phyloP scores from a whole-genome alignment of 2,113 vertebrate species.

The Oncorhynchus kisutch region DNA sequence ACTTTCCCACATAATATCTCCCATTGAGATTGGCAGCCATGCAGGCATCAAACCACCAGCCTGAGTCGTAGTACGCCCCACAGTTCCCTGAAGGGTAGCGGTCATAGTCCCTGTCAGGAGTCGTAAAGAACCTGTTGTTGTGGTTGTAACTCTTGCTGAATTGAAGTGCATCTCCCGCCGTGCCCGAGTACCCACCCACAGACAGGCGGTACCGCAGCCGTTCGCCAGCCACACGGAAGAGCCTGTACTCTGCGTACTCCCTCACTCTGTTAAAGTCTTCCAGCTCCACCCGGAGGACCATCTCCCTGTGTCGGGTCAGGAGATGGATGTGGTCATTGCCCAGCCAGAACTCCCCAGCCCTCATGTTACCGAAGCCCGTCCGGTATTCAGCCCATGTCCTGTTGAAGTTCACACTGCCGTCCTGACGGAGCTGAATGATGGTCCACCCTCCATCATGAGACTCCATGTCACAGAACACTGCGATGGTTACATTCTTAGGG shows the following conservation, averaged over 20 bases:
- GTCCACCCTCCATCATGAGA: constrained; percentile 91
- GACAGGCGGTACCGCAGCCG: constrained; percentile 86
- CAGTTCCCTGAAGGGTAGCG: constrained; percentile 90
- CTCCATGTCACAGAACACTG: constrained; percentile 93
- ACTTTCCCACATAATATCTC: constrained; percentile 90
- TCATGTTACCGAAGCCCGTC: constrained; percentile 87
- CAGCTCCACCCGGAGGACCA: constrained; percentile 88
- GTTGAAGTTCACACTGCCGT: constrained; percentile 91
- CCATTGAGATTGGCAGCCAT: constrained; percentile 97
- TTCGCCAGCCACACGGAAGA: constrained; percentile 91
- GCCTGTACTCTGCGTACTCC: constrained; percentile 86
- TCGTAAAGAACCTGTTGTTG: constrained; percentile 90
- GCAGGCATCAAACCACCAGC: constrained; percentile 98
- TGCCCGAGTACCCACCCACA: constrained; percentile 86
- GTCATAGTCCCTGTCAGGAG: constrained; percentile 91
- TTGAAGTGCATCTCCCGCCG: constrained; percentile 87
- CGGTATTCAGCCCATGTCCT: constrained; percentile 91
- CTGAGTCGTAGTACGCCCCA: constrained; percentile 89
- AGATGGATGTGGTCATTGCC: constrained; percentile 94
- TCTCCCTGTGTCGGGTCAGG: constrained; percentile 87
- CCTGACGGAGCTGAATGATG: constrained; percentile 83
- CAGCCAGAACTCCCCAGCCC: constrained; percentile 88
- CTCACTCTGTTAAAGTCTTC: constrained; percentile 85
- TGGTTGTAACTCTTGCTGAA: constrained; percentile 89
- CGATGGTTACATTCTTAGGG: constrained; percentile 78